Base-by-base conservation (phyloP, 2,888 invertebrate genomes). In the Drosophila pseudotakahashii region DNA sequence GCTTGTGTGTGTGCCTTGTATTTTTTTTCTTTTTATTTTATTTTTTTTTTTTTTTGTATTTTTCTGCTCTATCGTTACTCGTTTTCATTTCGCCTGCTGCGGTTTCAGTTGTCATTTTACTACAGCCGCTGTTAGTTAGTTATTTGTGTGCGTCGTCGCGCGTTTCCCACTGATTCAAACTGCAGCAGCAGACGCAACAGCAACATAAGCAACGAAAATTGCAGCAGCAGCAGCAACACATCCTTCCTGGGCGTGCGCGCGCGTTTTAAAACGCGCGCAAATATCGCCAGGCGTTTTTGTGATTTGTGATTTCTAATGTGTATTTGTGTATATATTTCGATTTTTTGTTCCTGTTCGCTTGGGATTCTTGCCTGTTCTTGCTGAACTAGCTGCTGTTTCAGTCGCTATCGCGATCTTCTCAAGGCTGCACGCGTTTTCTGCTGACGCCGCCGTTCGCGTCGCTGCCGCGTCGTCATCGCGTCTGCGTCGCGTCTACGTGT, bases 21-120 rank as follows among this genome's bases (percentile, higher is more conserved):
- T 60, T 60, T 55, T 36, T 36, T 42, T 41, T 26, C 26, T 26
- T 9, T 16, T 13, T 11, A 34, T 30, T 63, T 32, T 23, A 32
- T 45, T 37, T 51, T n/a, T 14, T 37, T 51, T n/a, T 14, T 36
- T 16, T 10, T 44, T 13, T 26, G 44, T 14, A 34, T 34, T 42
- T 64, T 57, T 73, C 57, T 51, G 52, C 59, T 61, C 67, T 72
- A 73, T 68, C 73, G 67, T 75, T 78, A 85, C 83, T 86, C 87
- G 84, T 83, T 84, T 83, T 79, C 79, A 79, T 79, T 83, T 83
- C 74, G 84, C 78, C 83, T 81, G 81, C 54, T 68, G 75, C 78
- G 78, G 81, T 85, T 81, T 86, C 79, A 88, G 88, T 87, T 81
- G 88, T 76, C 87, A 86, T 87, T 87, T 86, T 78, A 86, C 87